Conservation (phyloP, 2,797 vertebrate genomes). For the Tragopan temminckii region DNA sequence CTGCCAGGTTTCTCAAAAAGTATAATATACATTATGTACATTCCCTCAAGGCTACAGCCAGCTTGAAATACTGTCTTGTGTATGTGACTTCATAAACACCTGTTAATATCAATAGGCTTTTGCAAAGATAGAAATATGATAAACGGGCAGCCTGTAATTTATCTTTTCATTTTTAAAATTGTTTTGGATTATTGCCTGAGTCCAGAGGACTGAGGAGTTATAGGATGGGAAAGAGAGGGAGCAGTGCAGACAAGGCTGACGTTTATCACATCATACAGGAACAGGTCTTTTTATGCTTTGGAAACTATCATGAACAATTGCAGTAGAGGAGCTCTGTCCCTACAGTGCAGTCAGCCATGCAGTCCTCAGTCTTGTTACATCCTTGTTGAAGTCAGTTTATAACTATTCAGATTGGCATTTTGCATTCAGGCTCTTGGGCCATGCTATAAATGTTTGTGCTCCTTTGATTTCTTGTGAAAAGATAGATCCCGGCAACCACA, state of each 20-base stretch:
- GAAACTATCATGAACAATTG: background rate
- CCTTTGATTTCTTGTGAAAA: background rate
- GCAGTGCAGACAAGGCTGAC: background rate
- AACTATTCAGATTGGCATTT: fast-evolving
- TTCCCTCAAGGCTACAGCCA: background rate
- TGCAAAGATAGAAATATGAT: background rate
- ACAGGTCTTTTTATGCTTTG: background rate
- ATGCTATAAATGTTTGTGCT: background rate
- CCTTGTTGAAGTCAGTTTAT: fast-evolving
- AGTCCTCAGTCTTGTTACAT: fast-evolving
- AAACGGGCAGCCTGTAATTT: background rate
- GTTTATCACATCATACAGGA: fast-evolving
- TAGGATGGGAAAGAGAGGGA: background rate
- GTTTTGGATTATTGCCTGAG: background rate
- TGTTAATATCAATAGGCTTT: background rate
- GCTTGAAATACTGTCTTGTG: background rate
- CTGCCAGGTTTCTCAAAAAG: background rate
- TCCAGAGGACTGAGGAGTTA: background rate
- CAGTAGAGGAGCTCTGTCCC: background rate
- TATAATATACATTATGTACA: background rate
- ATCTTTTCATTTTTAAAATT: background rate
- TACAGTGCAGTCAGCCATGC: background rate
- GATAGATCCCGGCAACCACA: background rate
- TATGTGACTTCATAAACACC: background rate
- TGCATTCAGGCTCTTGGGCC: background rate